Conservation (phyloP, 37 sponge, comb jelly and placozoan species). For the Cliona cf. orientalis region DNA sequence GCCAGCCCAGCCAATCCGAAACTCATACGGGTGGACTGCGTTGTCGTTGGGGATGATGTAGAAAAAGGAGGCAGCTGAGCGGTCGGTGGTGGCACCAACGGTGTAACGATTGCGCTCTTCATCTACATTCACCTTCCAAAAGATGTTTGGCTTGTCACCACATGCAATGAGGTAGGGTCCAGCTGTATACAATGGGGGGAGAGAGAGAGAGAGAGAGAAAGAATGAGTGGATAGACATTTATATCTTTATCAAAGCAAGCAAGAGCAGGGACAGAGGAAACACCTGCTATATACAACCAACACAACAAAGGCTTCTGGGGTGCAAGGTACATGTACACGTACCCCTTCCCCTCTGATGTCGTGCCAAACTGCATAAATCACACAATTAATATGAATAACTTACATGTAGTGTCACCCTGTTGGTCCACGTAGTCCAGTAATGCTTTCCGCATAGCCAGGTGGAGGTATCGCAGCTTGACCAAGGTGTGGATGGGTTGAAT, state of each 20-base stretch:
- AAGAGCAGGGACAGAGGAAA: background rate
- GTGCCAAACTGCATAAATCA: background rate
- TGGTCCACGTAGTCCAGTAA: conserved; percentile 28
- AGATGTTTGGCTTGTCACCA: background rate
- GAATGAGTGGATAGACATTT: background rate
- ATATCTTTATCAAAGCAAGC: background rate
- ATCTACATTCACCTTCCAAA: conserved; percentile 28
- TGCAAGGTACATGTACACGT: too few relatives aligned
- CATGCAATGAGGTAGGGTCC: conserved; percentile 53
- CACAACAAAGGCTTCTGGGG: too few relatives aligned
- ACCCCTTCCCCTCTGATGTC: too few relatives aligned
- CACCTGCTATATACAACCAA: background rate
- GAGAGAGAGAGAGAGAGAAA: too few relatives aligned
- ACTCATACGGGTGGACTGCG: conserved; percentile 36
- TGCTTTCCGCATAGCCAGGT: conserved; percentile 13
- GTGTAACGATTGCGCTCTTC: background rate
- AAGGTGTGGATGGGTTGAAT: conserved; percentile 45
- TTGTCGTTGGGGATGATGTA: conserved; percentile 40
- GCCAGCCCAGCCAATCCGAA: conserved; percentile 39
- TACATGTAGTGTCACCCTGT: conserved; percentile 51
- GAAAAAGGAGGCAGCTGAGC: conserved; percentile 38
- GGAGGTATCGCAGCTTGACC: conserved; percentile 10
- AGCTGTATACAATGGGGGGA: too few relatives aligned
- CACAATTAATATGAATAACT: conserved; percentile 8
- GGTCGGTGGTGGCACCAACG: conserved; percentile 24